Conservation (phyloP, 2,888 invertebrate genomes). For the Acanthosepion lycidas region DNA sequence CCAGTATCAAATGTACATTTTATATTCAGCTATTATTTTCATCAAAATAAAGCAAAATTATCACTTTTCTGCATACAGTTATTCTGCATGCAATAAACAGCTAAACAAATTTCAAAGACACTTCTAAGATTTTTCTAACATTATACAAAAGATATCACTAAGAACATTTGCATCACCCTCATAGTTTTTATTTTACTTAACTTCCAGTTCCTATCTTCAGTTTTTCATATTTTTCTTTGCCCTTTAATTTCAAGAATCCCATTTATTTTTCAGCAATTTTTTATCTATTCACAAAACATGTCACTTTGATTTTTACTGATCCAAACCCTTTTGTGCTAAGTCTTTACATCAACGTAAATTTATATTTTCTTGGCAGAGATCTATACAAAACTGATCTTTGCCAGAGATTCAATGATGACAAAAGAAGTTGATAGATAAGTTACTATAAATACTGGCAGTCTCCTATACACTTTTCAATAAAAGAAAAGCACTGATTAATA, state of each 20-base stretch:
- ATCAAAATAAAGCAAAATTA: too few species aligned
- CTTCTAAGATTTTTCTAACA: too few species aligned
- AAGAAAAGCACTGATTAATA: neutral
- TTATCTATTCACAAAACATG: neutral
- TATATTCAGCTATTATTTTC: too few species aligned
- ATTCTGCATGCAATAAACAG: too few species aligned
- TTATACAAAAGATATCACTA: too few species aligned
- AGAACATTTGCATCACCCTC: too few species aligned
- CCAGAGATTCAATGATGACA: neutral
- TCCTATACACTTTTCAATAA: neutral
- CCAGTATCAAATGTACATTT: too few species aligned
- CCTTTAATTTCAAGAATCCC: neutral
- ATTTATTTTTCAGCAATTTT: neutral
- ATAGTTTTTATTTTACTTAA: too few species aligned
- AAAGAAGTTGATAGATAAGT: neutral
- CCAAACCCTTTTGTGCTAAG: neutral
- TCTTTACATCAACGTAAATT: neutral
- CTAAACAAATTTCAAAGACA: too few species aligned
- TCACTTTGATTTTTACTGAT: neutral
- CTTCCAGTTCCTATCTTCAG: too few species aligned
- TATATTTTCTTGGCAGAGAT: slow-evolving; percentile 10
- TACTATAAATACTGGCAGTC: neutral
- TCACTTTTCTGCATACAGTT: too few species aligned
- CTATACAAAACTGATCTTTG: neutral
- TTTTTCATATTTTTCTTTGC: neutral